Evolutionary conservation across 2,797 vertebrate genomes (phyloP).

Genomic region (Semotilus atromaculatus): DNA sequence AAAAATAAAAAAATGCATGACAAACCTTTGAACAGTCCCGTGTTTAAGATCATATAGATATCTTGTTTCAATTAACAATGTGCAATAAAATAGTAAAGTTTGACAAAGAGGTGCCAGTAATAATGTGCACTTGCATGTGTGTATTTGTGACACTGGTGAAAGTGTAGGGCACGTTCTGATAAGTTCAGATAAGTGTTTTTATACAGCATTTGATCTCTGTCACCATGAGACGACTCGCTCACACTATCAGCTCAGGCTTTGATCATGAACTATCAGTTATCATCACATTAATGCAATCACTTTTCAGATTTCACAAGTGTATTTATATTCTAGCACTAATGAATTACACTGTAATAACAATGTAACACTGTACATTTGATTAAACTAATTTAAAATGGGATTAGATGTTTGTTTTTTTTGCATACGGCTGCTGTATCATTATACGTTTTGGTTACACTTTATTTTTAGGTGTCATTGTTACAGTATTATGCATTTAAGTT

Average conservation of each 20-base stretch:
- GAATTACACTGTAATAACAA: not conserved
- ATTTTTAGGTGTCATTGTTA: too few relatives aligned
- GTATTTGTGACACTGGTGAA: too few relatives aligned
- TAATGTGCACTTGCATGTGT: too few relatives aligned
- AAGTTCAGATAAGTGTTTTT: slow-evolving; percentile 1
- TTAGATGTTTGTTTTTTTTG: not conserved
- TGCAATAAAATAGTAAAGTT: not conserved
- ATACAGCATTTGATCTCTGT: slow-evolving; percentile 25
- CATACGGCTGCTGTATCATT: not conserved
- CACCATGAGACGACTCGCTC: not conserved
- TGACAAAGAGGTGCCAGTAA: too few relatives aligned
- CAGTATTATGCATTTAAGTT: too few relatives aligned
- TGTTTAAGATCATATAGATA: too few relatives aligned
- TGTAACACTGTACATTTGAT: not conserved
- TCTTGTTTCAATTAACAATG: too few relatives aligned
- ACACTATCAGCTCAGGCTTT: slow-evolving; percentile 3
- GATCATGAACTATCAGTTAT: too few relatives aligned
- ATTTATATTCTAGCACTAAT: not conserved
- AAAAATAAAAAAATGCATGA: too few relatives aligned
- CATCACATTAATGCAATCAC: not conserved
- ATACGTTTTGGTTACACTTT: too few relatives aligned
- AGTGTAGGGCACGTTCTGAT: not conserved
- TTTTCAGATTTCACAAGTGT: not conserved
- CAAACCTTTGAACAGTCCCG: too few relatives aligned
- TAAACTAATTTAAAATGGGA: not conserved